Base-by-base conservation (phyloP, 1,140 invertebrate genomes). In the Musca vetustissima region DNA sequence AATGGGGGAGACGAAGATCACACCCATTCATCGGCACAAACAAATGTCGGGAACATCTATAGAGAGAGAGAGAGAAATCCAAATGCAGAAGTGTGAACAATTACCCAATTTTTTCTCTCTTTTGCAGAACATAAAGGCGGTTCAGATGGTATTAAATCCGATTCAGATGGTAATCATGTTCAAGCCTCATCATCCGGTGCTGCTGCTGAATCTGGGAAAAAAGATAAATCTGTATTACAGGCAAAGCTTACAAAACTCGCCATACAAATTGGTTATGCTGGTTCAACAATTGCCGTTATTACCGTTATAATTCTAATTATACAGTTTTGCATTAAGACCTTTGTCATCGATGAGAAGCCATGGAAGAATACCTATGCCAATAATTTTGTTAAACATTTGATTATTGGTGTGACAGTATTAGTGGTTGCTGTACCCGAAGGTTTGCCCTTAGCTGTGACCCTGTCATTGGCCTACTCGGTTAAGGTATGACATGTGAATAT, bases 361-460 rank as follows among this genome's bases (percentile, higher is more conserved):
- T 94, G 91, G 90, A 89, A 88, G 74, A 91, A 88, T 65, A 85
- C 84, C 25, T 92, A 96, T 80, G 89, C 93, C 72, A 91, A 92
- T 84, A 87, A 94, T 80, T 90, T 98, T 78, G 95, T 98, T 71
- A 92, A 93, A 75, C 94, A 96, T 87, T 89, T 98, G 76, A 98
- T 98, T 83, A 98, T 98, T 84, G 97, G 97, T 91, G 96, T 98
- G 14, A 98, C 97, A 66, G 97, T 99, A 67, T 88, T 98, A 55
- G 97, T 99, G 15, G 96, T 99, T 49, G 97, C 97, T 73, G 97
- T 99, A 53, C 97, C 97, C 55, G 97, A 98, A 88, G 97, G 97
- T 83, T 87, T 99, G 75, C 97, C 97, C 72, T 85, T 99, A 43
- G 97, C 97, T 82, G 96, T 98, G 73, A 98, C 97, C 13, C 85